Evolutionary conservation across 2,888 invertebrate species (phyloP).

Genomic region (Serripes groenlandicus): DNA sequence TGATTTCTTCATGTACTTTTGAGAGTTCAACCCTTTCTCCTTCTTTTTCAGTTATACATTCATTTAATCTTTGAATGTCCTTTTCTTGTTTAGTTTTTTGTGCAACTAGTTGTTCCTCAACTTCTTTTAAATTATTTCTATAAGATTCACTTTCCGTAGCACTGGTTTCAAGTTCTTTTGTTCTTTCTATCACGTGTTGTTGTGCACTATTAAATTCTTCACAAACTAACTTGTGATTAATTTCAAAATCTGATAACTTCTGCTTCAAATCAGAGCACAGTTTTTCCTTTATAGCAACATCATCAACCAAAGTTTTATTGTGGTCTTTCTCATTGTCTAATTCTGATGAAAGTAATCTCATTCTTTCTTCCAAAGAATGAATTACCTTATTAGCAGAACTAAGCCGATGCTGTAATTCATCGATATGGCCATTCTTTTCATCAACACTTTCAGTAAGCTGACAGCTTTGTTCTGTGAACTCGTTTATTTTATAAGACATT

Average conservation of each 20-base stretch:
- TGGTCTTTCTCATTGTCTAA: not conserved
- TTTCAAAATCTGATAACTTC: conserved; percentile 11
- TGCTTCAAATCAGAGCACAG: not conserved
- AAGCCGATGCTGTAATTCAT: conserved; percentile 54
- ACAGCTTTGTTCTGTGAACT: not conserved
- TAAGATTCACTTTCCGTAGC: not conserved
- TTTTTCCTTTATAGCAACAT: not conserved
- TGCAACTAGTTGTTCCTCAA: not conserved
- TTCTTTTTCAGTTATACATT: not conserved
- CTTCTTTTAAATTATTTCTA: not conserved
- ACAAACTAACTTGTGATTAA: not conserved
- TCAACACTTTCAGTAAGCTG: conserved; percentile 30
- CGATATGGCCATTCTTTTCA: conserved; percentile 48
- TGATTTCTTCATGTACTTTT: not conserved
- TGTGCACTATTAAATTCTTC: not conserved
- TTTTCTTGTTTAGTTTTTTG: not conserved
- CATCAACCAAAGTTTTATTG: not conserved
- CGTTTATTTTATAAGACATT: not conserved
- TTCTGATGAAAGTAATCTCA: not conserved
- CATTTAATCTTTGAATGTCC: too few species aligned
- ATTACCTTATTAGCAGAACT: conserved; percentile 49
- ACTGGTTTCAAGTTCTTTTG: not conserved
- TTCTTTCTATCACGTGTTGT: not conserved
- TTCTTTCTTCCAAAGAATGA: conserved; percentile 42
- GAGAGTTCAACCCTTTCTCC: not conserved